Evolutionary conservation across 2,888 invertebrate species (phyloP).

Genomic region (Chironomus tentans): DNA sequence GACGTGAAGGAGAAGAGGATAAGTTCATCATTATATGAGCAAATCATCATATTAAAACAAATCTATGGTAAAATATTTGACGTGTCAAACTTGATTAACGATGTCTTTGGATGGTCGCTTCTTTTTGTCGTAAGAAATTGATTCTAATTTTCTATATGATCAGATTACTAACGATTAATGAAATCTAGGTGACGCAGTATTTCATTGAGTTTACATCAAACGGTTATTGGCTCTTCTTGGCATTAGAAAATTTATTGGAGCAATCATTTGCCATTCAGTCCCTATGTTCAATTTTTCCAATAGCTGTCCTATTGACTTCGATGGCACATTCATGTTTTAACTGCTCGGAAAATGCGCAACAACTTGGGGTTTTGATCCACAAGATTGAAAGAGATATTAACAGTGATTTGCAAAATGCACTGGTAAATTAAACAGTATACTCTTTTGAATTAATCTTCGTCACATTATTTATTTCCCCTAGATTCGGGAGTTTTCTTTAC

Average conservation of each 20-base stretch:
- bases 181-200: conserved; percentile 30
- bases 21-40: conserved; percentile 28
- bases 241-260: conserved; percentile 27
- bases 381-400: conserved; percentile 37
- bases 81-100: conserved; percentile 32
- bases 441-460: neutral
- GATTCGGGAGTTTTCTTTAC: conserved; percentile 37
- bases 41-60: conserved; percentile 33
- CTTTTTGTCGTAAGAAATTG: conserved; percentile 31
- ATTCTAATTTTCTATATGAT: neutral
- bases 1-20: neutral
- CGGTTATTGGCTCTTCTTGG: conserved; percentile 36
- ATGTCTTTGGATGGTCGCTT: conserved; percentile 39
- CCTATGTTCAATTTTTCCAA: conserved; percentile 32
- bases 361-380: conserved; percentile 38
- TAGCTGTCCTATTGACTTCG: conserved; percentile 30
- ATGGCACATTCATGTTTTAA: conserved; percentile 33
- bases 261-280: conserved; percentile 22
- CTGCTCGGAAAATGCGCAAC: conserved; percentile 35
- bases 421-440: conserved; percentile 30
- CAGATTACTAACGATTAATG: neutral
- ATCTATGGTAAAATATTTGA: conserved; percentile 36
- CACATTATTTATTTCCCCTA: neutral
- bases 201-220: conserved; percentile 38
- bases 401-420: conserved; percentile 37